phyloP scores from a whole-genome alignment of 2,888 invertebrate genomes.

The Tetheella fluctuosa region DNA sequence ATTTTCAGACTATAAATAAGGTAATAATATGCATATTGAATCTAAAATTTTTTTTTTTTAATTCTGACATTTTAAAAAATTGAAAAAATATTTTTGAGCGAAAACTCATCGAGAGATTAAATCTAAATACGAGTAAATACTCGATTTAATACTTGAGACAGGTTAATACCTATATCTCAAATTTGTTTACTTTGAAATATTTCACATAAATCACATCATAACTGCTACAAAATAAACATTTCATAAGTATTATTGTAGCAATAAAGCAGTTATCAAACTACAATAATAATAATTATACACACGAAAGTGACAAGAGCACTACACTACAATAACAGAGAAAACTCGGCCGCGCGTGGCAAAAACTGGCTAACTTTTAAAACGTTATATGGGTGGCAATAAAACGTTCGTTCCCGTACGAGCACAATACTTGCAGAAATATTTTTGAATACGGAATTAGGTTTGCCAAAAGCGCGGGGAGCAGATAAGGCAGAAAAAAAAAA shows the following conservation, averaged over 20 bases:
- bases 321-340: constrained; percentile 51
- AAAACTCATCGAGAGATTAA: no score
- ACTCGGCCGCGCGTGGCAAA: constrained; percentile 65
- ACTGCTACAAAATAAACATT: constrained; percentile 32
- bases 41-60: no score
- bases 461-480: constrained; percentile 82
- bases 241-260: constrained; percentile 55
- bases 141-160: no score
- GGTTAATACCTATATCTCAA: no score
- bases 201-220: constrained; percentile 14
- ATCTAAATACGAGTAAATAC: no score
- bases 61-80: no score
- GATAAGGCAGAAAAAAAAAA: constrained; percentile 83
- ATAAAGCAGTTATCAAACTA: constrained; percentile 67
- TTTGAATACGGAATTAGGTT: constrained; percentile 85
- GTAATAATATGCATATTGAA: no score
- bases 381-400: constrained; percentile 83
- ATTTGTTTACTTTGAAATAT: background rate
- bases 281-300: constrained; percentile 74
- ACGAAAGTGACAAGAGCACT: constrained; percentile 60
- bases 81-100: no score
- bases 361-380: constrained; percentile 82
- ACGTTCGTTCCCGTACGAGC: constrained; percentile 79
- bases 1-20: no score
- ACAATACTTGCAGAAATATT: constrained; percentile 84